Conservation (phyloP, 2,888 invertebrate species). For the Orthosia cruda region DNA sequence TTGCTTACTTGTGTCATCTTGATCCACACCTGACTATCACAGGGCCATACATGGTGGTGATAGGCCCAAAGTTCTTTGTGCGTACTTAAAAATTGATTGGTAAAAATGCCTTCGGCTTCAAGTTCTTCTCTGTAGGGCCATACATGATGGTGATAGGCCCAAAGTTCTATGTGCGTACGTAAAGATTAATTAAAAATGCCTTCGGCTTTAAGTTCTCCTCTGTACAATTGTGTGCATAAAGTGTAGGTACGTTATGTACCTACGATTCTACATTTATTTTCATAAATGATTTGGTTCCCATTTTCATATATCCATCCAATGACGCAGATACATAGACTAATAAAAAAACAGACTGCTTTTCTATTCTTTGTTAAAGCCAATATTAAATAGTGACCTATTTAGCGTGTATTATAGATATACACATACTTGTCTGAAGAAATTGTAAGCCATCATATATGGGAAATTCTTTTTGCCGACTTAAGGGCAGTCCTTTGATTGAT, state of each 20-base stretch:
- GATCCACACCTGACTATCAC: neutral
- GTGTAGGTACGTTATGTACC: too few species aligned
- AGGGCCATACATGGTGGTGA: too few species aligned
- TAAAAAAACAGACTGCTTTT: neutral
- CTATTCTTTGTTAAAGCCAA: neutral
- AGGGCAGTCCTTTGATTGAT: slow-evolving; percentile 48
- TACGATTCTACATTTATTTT: too few species aligned
- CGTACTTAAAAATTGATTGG: too few species aligned
- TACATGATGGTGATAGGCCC: too few species aligned
- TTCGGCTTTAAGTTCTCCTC: too few species aligned
- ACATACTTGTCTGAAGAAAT: slow-evolving; percentile 10
- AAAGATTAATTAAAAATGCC: too few species aligned
- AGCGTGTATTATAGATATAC: neutral
- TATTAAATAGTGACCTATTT: slow-evolving; percentile 1
- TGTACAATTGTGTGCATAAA: too few species aligned
- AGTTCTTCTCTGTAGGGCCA: too few species aligned
- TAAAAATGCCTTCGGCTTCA: too few species aligned
- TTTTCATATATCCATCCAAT: too few species aligned
- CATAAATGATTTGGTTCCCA: neutral
- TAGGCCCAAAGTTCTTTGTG: neutral
- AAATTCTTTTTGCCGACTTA: slow-evolving; percentile 13
- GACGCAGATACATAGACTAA: neutral
- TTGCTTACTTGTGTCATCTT: neutral
- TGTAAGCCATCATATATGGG: neutral
- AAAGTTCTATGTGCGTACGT: too few species aligned